Evolutionary conservation across 2,888 invertebrate genomes (phyloP), one percentile per base, ranked within the genome.

Genomic region (Acanthosepion lycidas): DNA sequence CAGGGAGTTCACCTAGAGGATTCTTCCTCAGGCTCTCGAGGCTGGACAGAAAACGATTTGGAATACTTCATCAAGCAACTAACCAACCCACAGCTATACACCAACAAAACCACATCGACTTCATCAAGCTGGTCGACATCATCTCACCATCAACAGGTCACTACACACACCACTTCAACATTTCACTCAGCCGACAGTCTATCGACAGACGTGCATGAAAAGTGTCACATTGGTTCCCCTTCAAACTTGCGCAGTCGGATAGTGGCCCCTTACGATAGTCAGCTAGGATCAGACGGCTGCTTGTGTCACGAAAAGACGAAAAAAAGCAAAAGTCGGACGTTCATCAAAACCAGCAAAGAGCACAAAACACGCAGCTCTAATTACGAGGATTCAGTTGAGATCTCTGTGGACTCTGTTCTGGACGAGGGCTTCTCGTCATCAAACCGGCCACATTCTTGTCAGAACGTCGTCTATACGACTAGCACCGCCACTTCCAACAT

Each of bases 1-100:
- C 28, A 94, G 94, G 94, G 94, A 26, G 94, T 94, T 26, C 94
- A 94, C 55, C 28, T 94, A 33, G 94, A 94, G 64, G 94, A 94
- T 28, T 94, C 94, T 26, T 94, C 94, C n/a, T 51, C 93, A 18
- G 94, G 59, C 15, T 94, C 94, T 48, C 51, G 55, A 64, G 59
- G 59, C 42, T 94, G 94, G 94, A 64, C 55, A 9, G 94, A 94
- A 53, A 64, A 94, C 48, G 94, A 94, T 18, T 23, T 94, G 42
- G 48, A 94, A 48, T 55, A 94, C 59, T 94, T 94, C 33, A 94
- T 94, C 26, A 94, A 59, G n/a, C 94, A 94, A 55, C 55, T 94
- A 5, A 64, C 59, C 33, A 94, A 94, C 28, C 94, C 94, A 2
- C 93, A 93, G 28, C 49, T 93, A 51, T 93, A 93, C 93, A 51